phyloP scores from a whole-genome alignment of 1,140 invertebrate species.

The Cotesia typhae region DNA sequence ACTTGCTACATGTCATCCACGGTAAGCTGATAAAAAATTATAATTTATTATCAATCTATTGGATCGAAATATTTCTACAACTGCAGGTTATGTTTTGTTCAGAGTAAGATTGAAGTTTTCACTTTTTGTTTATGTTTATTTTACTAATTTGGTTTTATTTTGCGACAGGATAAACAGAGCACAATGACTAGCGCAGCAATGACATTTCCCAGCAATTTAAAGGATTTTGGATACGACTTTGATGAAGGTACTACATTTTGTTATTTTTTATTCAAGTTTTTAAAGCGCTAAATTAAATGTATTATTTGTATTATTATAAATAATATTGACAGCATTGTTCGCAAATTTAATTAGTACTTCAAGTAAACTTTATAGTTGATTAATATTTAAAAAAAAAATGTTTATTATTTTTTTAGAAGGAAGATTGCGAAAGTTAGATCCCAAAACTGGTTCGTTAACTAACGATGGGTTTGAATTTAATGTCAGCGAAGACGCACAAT shows the following conservation, averaged over 20 bases:
- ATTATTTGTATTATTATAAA: constrained; percentile 16
- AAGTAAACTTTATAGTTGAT: not conserved
- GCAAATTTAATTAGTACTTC: not conserved
- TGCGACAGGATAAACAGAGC: too few relatives aligned
- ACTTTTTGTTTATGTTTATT: not conserved
- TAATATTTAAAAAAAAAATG: not conserved
- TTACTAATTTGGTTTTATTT: not conserved
- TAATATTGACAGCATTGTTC: constrained; percentile 1
- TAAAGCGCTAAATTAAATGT: constrained; percentile 14
- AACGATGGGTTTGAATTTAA: constrained; percentile 72
- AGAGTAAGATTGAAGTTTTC: not conserved
- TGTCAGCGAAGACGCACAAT: constrained; percentile 67
- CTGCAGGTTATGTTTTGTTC: constrained; percentile 5
- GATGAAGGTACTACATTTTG: constrained; percentile 55
- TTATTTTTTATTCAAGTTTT: constrained; percentile 2
- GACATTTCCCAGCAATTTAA: constrained; percentile 49
- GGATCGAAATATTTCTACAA: too few relatives aligned
- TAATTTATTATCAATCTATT: not conserved
- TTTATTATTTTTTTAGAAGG: constrained; percentile 39
- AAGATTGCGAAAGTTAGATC: constrained; percentile 32
- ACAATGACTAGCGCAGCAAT: constrained; percentile 38
- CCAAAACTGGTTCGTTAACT: constrained; percentile 4
- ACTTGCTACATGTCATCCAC: constrained; percentile 14
- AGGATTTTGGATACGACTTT: constrained; percentile 64
- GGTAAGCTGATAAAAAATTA: not conserved